These are phyloP conservation scores for Porites evermanni DNA, from an alignment of 92 coral and sea anemone species.

Conservation along the genomic window DNA sequence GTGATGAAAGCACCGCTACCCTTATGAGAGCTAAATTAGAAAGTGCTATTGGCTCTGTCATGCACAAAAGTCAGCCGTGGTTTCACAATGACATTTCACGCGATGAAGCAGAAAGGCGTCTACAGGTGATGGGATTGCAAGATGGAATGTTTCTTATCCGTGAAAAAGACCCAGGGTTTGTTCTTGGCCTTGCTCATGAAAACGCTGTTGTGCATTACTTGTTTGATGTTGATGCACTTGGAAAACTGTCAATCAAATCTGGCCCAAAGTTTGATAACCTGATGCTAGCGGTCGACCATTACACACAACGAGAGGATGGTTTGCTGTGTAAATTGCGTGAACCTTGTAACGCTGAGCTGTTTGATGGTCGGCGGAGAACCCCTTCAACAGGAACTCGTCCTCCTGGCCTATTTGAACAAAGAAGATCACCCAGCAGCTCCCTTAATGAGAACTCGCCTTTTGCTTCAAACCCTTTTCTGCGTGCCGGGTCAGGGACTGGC, in stretches of 20 bases:
- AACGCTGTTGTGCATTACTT: conserved; percentile 89
- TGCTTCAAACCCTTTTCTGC: conserved; percentile 43
- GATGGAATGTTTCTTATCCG: conserved; percentile 91
- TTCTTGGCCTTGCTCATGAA: conserved; percentile 84
- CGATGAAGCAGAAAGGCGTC: conserved; percentile 91
- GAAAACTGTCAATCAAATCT: conserved; percentile 86
- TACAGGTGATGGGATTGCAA: conserved; percentile 71
- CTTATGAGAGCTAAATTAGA: conserved; percentile 82
- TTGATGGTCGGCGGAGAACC: conserved; percentile 67
- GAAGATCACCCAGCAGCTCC: conserved; percentile 67
- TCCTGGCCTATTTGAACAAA: conserved; percentile 27
- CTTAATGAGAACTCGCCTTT: conserved; percentile 51
- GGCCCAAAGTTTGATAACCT: conserved; percentile 99
- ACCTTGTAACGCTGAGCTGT: conserved; percentile 76
- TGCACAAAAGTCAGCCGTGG: conserved; percentile 92
- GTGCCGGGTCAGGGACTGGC: not conserved
- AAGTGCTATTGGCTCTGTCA: conserved; percentile 86
- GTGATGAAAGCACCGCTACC: conserved; percentile 71
- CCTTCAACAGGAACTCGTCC: conserved; percentile 56
- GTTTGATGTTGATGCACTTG: conserved; percentile 76
- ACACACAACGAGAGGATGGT: conserved; percentile 86
- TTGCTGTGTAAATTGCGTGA: conserved; percentile 81
- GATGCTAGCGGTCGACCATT: conserved; percentile 94
- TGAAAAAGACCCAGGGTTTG: conserved; percentile 87
- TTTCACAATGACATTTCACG: conserved; percentile 89